Evolutionary conservation across 2,888 invertebrate genomes (phyloP), one percentile per base, ranked within the genome.

Genomic region (Sussaba pulchella): DNA sequence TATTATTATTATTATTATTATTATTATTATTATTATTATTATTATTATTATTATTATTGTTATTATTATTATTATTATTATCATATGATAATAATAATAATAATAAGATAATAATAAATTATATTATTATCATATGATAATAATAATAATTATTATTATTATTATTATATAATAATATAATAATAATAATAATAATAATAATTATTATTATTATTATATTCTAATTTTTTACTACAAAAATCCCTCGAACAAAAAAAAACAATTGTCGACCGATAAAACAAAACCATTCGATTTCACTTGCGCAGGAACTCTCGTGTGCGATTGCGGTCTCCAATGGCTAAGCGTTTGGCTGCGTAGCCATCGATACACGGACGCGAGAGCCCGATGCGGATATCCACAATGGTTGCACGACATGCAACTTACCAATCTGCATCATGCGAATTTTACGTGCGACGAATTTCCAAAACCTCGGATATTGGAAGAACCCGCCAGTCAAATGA

Each of bases 261-360:
- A 69, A 61, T 72, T 66, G 9, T 36, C 14, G n/a, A 72, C 61
- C 21, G 24, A 41, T 64, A 10, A 39, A 19, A 67, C 17, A 10
- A 67, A 14, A 76, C 57, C 41, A 31, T 78, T 63, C 69, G 12
- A 43, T 17, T 63, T 45, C 93, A 97, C 80, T n/a, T n/a, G 96
- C 89, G 95, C 96, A 69, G 94, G 95, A 72, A 95, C 96, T 83
- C 93, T 98, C 63, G 93, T 98, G 69, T 99, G 98, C 92, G 98
- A 99, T 91, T 98, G 98, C 89, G 96, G 97, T 88, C 93, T 98
- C 83, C 93, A 95, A 70, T 98, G 98, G 98, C 95, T 98, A 89
- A 95, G 96, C n/a, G 94, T 95, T 84, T 98, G 97, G 97, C 93
- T 98, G 64, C 94, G 93, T 84, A 89, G 91, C 21, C 94, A 93